These are phyloP conservation scores for Volucella inflata DNA, from an alignment of 2,888 invertebrate species.

Conservation along the genomic window DNA sequence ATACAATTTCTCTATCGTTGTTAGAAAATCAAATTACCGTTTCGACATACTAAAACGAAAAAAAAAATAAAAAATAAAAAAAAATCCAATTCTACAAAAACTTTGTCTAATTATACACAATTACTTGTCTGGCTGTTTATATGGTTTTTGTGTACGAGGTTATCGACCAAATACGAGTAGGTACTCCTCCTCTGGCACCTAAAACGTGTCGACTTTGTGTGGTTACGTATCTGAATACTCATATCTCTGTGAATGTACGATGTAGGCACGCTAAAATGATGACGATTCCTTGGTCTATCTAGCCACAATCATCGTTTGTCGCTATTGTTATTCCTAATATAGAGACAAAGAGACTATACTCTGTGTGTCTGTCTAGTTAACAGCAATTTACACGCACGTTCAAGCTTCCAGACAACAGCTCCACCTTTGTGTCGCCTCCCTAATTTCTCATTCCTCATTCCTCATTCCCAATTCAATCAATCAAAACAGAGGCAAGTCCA, in stretches of 20 bases:
- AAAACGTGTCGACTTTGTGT: too few species aligned
- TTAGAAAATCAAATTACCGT: background rate
- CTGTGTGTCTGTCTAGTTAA: constrained; percentile 52
- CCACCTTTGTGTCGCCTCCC: background rate
- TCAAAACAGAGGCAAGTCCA: constrained; percentile 50
- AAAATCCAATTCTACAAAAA: constrained; percentile 22
- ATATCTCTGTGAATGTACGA: background rate
- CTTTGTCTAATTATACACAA: constrained; percentile 47
- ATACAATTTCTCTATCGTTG: background rate
- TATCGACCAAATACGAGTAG: constrained; percentile 60
- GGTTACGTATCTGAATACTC: constrained; percentile 12
- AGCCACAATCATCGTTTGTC: background rate
- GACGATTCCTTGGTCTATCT: constrained; percentile 23
- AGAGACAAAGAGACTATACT: background rate
- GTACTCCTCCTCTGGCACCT: background rate
- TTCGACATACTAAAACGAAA: too few species aligned
- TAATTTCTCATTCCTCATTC: constrained; percentile 23
- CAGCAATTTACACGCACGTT: background rate
- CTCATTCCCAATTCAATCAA: constrained; percentile 56
- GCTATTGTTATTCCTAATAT: constrained; percentile 3
- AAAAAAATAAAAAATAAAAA: background rate
- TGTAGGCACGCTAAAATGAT: constrained; percentile 30
- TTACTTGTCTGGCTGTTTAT: constrained; percentile 35
- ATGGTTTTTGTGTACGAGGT: constrained; percentile 39
- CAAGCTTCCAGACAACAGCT: background rate